A percentile compares a stretch with the other conserved stretches of the same genome.
Evolutionary conservation across 2,113 vertebrate genomes (phyloP).

Genomic region (Coptodon bakossiorum): DNA sequence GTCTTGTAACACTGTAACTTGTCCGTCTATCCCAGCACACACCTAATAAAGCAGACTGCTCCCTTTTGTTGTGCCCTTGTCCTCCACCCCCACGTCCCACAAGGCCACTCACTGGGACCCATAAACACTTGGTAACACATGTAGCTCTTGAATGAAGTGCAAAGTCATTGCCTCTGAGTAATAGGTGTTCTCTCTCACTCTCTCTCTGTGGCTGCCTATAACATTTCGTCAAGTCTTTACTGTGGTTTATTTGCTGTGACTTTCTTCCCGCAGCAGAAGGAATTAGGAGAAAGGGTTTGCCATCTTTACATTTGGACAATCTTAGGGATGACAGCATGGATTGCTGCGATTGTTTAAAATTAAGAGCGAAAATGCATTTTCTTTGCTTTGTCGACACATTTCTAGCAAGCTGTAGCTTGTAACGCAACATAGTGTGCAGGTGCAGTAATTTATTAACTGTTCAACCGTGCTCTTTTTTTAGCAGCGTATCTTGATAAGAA

Average conservation of each 20-base stretch:
- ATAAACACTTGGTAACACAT: constrained; percentile 57
- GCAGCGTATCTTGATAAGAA: background rate
- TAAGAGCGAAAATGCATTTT: background rate
- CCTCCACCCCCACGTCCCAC: constrained; percentile 29
- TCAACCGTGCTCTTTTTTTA: background rate
- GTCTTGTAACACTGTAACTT: constrained; percentile 47
- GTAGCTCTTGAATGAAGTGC: constrained; percentile 48
- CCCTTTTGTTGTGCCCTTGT: constrained; percentile 27
- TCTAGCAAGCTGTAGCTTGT: background rate
- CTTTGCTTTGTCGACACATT: background rate
- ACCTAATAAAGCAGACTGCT: constrained; percentile 49
- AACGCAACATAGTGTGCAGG: background rate
- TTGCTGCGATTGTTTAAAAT: background rate
- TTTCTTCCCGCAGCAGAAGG: constrained; percentile 13
- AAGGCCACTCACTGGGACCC: constrained; percentile 36
- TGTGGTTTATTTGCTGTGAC: constrained; percentile 61
- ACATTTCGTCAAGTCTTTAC: constrained; percentile 59
- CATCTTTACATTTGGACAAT: background rate
- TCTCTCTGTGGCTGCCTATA: constrained; percentile 31
- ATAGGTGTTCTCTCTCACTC: constrained; percentile 26
- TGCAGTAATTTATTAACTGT: background rate
- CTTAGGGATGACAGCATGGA: background rate
- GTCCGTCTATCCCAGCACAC: constrained; percentile 41
- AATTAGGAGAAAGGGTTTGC: background rate
- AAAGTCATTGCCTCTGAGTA: constrained; percentile 42